Conservation (phyloP, 2,888 invertebrate species). For the Nymphalis c-album region DNA sequence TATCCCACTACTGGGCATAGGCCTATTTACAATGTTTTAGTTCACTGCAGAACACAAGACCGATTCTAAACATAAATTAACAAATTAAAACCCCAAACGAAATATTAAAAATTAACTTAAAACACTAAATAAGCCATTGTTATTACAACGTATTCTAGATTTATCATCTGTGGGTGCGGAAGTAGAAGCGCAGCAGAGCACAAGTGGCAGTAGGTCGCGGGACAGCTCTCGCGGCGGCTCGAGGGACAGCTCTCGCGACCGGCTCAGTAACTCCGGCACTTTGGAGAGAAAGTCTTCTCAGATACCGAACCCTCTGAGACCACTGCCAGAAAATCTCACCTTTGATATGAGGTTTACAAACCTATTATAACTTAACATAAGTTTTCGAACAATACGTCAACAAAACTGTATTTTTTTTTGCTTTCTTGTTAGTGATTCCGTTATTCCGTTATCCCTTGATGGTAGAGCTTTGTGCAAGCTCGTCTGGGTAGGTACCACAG, state of each 20-base stretch:
- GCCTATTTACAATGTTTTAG: too few relatives aligned
- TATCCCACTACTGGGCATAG: too few relatives aligned
- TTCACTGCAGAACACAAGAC: too few relatives aligned
- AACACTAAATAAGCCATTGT: too few relatives aligned
- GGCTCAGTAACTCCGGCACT: slow-evolving; percentile 73
- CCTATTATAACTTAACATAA: background rate
- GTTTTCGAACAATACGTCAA: background rate
- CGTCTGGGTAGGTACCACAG: too few relatives aligned
- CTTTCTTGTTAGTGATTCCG: too few relatives aligned
- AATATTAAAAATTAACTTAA: too few relatives aligned
- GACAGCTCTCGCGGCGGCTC: slow-evolving; percentile 76
- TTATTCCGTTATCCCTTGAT: too few relatives aligned
- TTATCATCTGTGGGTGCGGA: slow-evolving; percentile 89
- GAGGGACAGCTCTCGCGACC: slow-evolving; percentile 73
- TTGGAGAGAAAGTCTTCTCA: slow-evolving; percentile 68
- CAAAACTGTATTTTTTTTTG: too few relatives aligned
- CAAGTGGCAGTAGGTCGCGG: slow-evolving; percentile 62
- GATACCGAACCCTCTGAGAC: slow-evolving; percentile 81
- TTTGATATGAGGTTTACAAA: slow-evolving; percentile 90
- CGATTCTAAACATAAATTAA: too few relatives aligned
- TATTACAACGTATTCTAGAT: slow-evolving; percentile 74
- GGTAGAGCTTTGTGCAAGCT: too few relatives aligned
- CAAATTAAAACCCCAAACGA: too few relatives aligned
- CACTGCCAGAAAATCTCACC: slow-evolving; percentile 90
- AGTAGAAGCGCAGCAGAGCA: slow-evolving; percentile 73